These are phyloP conservation scores for Pterocles burchelli DNA, from an alignment of 2,113 vertebrate species.

Conservation along the genomic window DNA sequence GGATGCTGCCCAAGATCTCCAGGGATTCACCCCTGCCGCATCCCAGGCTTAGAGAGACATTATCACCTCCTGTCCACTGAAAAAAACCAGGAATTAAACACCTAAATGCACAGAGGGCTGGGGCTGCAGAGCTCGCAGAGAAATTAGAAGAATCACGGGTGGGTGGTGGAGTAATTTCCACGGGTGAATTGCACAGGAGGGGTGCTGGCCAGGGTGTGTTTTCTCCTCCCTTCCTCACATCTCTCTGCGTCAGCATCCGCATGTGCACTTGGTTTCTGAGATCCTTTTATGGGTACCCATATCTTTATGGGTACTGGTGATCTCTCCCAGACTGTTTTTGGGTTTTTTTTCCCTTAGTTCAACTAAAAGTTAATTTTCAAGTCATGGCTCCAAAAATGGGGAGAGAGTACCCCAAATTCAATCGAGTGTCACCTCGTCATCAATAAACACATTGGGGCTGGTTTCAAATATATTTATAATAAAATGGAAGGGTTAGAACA, in stretches of 20 bases:
- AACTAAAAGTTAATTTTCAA: background rate
- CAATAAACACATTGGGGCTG: too few species aligned
- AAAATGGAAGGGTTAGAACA: background rate
- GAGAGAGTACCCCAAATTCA: background rate
- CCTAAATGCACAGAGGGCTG: accelerated
- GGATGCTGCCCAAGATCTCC: background rate
- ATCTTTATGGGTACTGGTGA: too few species aligned
- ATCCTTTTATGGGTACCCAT: background rate
- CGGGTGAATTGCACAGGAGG: accelerated
- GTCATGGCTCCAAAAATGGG: background rate
- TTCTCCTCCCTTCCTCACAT: background rate
- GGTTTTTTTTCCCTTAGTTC: background rate
- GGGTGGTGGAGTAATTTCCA: background rate
- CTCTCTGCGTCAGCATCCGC: background rate
- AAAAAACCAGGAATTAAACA: background rate
- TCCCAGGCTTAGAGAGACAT: background rate
- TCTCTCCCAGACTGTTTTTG: background rate
- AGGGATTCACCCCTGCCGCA: background rate
- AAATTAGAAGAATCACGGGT: background rate
- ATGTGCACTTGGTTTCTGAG: background rate
- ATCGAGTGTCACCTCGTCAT: background rate
- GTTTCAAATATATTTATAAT: background rate
- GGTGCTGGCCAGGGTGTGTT: background rate
- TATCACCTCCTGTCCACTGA: background rate
- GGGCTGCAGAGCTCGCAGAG: background rate